Evolutionary conservation across 2,888 invertebrate species (phyloP), one percentile per base, ranked within the genome.

Genomic region (Meteorus colon): DNA sequence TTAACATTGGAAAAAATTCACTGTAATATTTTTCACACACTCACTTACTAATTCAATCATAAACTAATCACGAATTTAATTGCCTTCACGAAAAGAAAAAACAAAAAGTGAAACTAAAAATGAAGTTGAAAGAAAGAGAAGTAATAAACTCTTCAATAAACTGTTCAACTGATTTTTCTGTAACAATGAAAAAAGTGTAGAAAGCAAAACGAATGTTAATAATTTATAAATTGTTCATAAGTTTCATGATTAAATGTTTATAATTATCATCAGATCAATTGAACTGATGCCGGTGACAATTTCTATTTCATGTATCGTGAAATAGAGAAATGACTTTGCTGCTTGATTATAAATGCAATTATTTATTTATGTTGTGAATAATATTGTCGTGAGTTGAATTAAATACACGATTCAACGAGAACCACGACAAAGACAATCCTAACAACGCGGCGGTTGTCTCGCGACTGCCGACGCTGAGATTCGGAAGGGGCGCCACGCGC

Each of bases 381-480:
- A 63, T 34, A 12, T 63, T 41, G 8, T 41, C 41, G 41, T 41
- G 41, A 65, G 8, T 19, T n/a, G 4, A 1, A 19, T 16, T 10
- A 6, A 37, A 65, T 19, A 14, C 37, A 24, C 37, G 72, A 66
- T 29, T 66, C 60, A 59, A 41, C 60, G 41, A 62, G 66, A 37
- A 37, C 60, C 72, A 75, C 79, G n/a, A 68, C 51, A 41, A 60
- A 73, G 14, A 69, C 71, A 77, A 77, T 79, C 76, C 77, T 80
- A 66, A 78, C 82, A 76, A 84, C 86, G 85, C 87, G 88, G 84
- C 85, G 86, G 85, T 83, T 84, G 86, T 86, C 85, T 84, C 86
- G 84, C 88, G 86, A 89, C 89, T 89, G 88, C 81, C 82, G 86
- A 80, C 80, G 84, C 85, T 77, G 84, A 83, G 82, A 85, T 84